Percentiles rank a stretch among this genome's conserved stretches.
These are phyloP conservation scores for Lanius ludovicianus DNA, from an alignment of 2,113 vertebrate genomes.

Conservation along the genomic window DNA sequence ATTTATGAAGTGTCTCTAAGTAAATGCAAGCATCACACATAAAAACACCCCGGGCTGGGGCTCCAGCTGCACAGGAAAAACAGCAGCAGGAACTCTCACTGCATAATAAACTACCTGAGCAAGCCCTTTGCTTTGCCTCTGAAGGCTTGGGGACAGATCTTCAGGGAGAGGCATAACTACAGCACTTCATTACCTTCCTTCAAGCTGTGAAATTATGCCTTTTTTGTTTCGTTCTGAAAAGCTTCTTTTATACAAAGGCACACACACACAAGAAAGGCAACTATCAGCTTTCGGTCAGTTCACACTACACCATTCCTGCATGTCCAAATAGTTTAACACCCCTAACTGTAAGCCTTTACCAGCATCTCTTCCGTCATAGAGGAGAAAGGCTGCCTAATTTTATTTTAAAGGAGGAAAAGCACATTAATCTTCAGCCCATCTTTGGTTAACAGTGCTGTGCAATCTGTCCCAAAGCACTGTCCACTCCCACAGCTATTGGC, in stretches of 20 bases:
- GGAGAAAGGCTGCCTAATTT: neutral
- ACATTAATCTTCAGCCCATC: neutral
- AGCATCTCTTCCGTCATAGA: neutral
- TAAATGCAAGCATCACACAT: neutral
- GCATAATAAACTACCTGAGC: slow-evolving; percentile 30
- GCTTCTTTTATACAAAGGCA: neutral
- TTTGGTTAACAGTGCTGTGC: neutral
- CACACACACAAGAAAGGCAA: neutral
- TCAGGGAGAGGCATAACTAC: neutral
- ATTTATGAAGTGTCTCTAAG: slow-evolving; percentile 53
- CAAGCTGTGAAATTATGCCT: neutral
- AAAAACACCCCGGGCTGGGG: neutral
- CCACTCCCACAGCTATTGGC: neutral
- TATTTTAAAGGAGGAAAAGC: neutral
- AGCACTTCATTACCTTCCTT: neutral
- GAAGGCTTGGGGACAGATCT: neutral
- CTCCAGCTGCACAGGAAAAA: neutral
- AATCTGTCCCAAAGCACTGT: neutral
- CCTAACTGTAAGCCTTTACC: neutral
- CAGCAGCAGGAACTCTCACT: neutral
- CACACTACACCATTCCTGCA: neutral
- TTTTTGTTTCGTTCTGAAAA: neutral
- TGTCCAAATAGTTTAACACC: neutral
- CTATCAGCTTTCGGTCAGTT: neutral
- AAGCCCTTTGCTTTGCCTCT: neutral